Base-by-base conservation (phyloP, 2,113 vertebrate genomes). In the Oncorhynchus keta region DNA sequence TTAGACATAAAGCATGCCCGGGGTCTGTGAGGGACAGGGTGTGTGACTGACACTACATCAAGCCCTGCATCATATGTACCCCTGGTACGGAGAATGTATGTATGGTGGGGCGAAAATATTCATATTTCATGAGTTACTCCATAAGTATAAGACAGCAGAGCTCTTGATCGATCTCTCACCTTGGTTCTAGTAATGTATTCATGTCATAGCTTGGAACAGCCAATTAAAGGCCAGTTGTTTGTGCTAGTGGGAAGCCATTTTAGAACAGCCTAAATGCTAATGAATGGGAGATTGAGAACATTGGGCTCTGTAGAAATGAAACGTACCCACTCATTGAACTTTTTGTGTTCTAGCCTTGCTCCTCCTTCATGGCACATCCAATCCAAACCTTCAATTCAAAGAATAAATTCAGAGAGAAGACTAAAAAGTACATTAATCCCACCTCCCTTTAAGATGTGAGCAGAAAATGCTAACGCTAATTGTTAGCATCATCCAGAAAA, bases 261-360 rank as follows among this genome's bases (percentile, higher is more conserved):
- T 61, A 4, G 59, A n/a, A 61, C 2, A 7, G 59, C 59, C 59
- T 18, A 55, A 55, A 55, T 18, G 49, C 59, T 1, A 22, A 62
- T 5, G 18, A 45, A 57, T 5, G 18, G 55, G 55, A 57, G 55
- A 57, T 57, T 4, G 55, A 20, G 59, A 22, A 22, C 20, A 22
- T 22, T 11, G 18, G 20, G 18, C 20, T 62, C n/a, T 20, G n/a
- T 62, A n/a, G 14, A 62, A n/a, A 62, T n/a, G 1, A 62, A 20
- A 62, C 16, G 16, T 57, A 57, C 39, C 49, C 49, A 18, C 59
- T n/a, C 59, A 22, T 62, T 62, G 59, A 6, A 62, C 3, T 62
- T 61, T 61, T n/a, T 7, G n/a, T 65, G 76, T 68, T 67, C 6
- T 74, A n/a, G 3, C n/a, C 70, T 76, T 76, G 26, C 68, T 70